Evolutionary conservation across 2,888 invertebrate genomes (phyloP).

Genomic region (Idaea aversata): DNA sequence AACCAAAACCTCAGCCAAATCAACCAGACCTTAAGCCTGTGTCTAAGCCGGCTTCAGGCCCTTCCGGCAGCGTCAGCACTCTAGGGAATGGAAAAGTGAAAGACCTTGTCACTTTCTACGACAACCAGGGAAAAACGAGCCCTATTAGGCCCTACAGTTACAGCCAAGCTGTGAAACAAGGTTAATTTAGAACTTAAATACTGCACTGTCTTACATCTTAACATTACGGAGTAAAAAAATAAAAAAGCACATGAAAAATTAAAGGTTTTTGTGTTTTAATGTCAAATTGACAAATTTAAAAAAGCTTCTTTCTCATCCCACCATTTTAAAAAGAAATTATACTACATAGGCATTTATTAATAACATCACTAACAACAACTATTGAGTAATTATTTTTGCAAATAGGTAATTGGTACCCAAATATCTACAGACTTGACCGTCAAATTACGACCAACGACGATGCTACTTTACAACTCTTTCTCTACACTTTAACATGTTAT

Average conservation of each 20-base stretch:
- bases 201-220: not conserved
- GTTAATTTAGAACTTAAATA: constrained; percentile 33
- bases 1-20: constrained; percentile 27
- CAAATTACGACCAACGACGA: not conserved
- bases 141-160: constrained; percentile 68
- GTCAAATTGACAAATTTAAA: too few species aligned
- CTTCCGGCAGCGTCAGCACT: constrained; percentile 51
- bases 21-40: constrained; percentile 50
- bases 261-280: too few species aligned
- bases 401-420: not conserved
- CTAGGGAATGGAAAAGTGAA: constrained; percentile 69
- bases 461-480: not conserved
- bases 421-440: not conserved
- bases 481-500: not conserved
- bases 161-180: constrained; percentile 73
- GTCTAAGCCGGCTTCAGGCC: constrained; percentile 43
- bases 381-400: not conserved
- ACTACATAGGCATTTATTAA: too few species aligned
- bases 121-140: constrained; percentile 66
- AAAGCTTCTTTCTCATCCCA: too few species aligned
- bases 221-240: too few species aligned
- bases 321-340: too few species aligned
- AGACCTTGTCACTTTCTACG: constrained; percentile 64
- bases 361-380: too few species aligned
- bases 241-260: too few species aligned